Percentiles rank a stretch among this genome's conserved stretches.
These are phyloP conservation scores for Misgurnus mizolepis DNA, from an alignment of 2,113 vertebrate genomes.

Conservation along the genomic window DNA sequence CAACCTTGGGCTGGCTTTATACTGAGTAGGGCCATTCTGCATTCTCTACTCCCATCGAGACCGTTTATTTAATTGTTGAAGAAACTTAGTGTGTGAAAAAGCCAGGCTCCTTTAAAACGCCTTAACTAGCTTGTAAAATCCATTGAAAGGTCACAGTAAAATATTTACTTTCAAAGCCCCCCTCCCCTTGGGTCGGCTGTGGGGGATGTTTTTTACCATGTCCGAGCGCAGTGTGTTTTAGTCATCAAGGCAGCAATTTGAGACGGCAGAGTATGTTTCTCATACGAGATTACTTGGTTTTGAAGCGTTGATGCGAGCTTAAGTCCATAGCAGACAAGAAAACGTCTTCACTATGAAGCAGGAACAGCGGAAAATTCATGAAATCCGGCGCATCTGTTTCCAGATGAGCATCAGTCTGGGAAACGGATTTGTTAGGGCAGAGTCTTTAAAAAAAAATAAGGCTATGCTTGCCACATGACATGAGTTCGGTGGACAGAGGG, in stretches of 20 bases:
- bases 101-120: conserved; percentile 46
- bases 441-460: background rate
- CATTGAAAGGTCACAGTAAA: conserved; percentile 44
- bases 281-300: conserved; percentile 4
- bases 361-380: conserved; percentile 11
- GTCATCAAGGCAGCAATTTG: conserved; percentile 39
- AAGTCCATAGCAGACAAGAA: conserved; percentile 1
- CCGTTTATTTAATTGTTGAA: conserved; percentile 41
- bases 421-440: conserved; percentile 23
- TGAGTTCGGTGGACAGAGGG: background rate
- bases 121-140: conserved; percentile 48
- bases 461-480: conserved; percentile 1
- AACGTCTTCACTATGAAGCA: background rate
- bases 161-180: conserved; percentile 44
- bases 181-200: conserved; percentile 10
- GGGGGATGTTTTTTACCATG: conserved; percentile 45
- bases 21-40: background rate
- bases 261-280: conserved; percentile 24
- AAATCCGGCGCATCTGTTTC: conserved; percentile 28
- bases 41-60: conserved; percentile 27
- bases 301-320: background rate
- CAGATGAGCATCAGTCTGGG: conserved; percentile 24
- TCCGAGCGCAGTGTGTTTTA: conserved; percentile 47
- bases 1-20: conserved; percentile 31
- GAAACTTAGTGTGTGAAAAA: conserved; percentile 37